These are phyloP conservation scores for Cremastinae sp. DNA, from an alignment of 2,888 invertebrate species.

Conservation along the genomic window DNA sequence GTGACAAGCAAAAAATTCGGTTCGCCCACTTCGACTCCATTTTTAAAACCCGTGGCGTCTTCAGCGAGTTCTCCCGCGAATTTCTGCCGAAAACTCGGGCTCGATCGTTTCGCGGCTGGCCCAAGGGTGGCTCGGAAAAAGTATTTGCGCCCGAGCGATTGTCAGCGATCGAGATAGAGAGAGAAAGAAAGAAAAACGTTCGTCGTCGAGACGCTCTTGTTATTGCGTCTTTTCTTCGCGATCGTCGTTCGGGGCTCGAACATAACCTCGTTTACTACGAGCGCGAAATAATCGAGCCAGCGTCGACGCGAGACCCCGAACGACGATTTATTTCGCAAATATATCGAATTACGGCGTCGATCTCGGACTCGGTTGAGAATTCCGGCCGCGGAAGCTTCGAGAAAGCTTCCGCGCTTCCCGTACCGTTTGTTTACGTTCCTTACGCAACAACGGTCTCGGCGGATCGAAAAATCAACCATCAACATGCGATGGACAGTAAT, in stretches of 20 bases:
- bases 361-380: no score
- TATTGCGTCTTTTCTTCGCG: slow-evolving; percentile 58
- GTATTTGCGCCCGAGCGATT: not conserved
- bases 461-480: slow-evolving; percentile 53
- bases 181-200: not conserved
- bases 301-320: no score
- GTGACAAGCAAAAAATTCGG: slow-evolving; percentile 16
- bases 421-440: slow-evolving; percentile 47
- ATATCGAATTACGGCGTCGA: no score
- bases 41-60: not conserved
- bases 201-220: not conserved
- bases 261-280: slow-evolving; percentile 68
- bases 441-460: slow-evolving; percentile 55
- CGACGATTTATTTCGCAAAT: no score
- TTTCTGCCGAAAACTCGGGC: not conserved
- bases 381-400: no score
- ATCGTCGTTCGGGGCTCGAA: slow-evolving; percentile 28
- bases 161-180: slow-evolving; percentile 13
- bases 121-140: slow-evolving; percentile 4
- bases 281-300: no score
- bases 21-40: slow-evolving; percentile 18
- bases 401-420: slow-evolving; percentile 16
- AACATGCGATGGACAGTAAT: slow-evolving; percentile 45
- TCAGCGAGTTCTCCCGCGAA: not conserved
- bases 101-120: not conserved